Conservation (phyloP, 2,888 invertebrate species). For the Agrotis exclamationis region DNA sequence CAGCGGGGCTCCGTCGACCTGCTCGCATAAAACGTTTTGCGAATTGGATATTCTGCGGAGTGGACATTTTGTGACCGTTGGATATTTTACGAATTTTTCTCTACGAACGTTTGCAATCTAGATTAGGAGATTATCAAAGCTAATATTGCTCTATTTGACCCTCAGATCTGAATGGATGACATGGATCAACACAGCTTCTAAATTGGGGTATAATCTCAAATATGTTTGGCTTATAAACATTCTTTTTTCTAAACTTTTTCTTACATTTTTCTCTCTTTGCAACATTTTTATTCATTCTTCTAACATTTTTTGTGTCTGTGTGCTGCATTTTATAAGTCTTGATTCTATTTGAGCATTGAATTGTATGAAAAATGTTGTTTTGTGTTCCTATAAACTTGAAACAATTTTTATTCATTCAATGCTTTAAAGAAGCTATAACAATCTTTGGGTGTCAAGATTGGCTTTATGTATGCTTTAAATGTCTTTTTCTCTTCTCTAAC, state of each 20-base stretch:
- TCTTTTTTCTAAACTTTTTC: not conserved
- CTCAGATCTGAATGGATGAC: slow-evolving; percentile 63
- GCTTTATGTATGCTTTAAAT: slow-evolving; percentile 43
- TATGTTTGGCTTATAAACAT: slow-evolving; percentile 10
- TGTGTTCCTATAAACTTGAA: no score
- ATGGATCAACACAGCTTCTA: slow-evolving; percentile 63
- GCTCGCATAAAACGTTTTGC: no score
- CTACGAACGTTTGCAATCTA: not conserved
- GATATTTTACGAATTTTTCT: no score
- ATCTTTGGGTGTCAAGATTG: slow-evolving; percentile 31
- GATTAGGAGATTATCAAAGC: not conserved
- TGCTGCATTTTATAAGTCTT: not conserved
- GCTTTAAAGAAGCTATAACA: slow-evolving; percentile 10
- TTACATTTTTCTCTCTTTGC: slow-evolving; percentile 4
- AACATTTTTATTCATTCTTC: not conserved
- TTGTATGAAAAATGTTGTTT: slow-evolving; percentile 8
- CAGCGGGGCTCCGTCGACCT: no score
- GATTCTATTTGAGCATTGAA: not conserved
- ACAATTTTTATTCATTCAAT: not conserved
- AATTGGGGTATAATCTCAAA: slow-evolving; percentile 54
- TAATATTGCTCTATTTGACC: slow-evolving; percentile 18
- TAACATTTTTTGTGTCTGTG: not conserved
- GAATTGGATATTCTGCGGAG: no score
- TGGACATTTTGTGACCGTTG: no score
- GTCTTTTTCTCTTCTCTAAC: slow-evolving; percentile 1